phyloP scores from a whole-genome alignment of 2,113 vertebrate species.

The mouse (Mus musculus) region DNA sequence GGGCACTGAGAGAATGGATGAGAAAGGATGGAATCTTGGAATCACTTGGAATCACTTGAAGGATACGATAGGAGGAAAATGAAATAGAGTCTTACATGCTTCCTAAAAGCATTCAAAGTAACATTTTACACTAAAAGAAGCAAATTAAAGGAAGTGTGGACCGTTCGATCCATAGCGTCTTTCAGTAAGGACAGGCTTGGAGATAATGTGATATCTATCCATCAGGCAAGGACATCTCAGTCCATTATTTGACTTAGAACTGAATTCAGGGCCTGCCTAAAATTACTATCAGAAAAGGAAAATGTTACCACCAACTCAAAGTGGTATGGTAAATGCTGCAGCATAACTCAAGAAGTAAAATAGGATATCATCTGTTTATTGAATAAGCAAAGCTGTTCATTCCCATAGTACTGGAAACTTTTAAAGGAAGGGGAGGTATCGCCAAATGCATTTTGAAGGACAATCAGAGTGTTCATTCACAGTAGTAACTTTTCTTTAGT shows the following conservation, averaged over 20 bases:
- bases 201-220: not conserved
- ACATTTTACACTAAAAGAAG: not conserved
- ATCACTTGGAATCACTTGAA: not conserved
- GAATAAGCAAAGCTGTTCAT: not conserved
- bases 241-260: not conserved
- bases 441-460: not conserved
- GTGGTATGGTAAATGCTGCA: not conserved
- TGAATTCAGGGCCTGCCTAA: not conserved
- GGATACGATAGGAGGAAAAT: not conserved
- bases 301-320: not conserved
- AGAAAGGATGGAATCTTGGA: not conserved
- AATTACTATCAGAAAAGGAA: not conserved
- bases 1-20: not conserved
- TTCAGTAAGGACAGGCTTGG: conserved; percentile 2
- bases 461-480: not conserved
- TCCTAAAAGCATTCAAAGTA: not conserved
- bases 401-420: not conserved
- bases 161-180: not conserved
- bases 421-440: not conserved
- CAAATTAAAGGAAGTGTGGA: conserved; percentile 17
- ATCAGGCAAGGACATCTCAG: not conserved
- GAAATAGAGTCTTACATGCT: not conserved
- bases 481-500: not conserved
- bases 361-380: not conserved
- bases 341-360: conserved; percentile 39